Conservation (phyloP, 2,797 vertebrate species). For the Coregonus ussuriensis region DNA sequence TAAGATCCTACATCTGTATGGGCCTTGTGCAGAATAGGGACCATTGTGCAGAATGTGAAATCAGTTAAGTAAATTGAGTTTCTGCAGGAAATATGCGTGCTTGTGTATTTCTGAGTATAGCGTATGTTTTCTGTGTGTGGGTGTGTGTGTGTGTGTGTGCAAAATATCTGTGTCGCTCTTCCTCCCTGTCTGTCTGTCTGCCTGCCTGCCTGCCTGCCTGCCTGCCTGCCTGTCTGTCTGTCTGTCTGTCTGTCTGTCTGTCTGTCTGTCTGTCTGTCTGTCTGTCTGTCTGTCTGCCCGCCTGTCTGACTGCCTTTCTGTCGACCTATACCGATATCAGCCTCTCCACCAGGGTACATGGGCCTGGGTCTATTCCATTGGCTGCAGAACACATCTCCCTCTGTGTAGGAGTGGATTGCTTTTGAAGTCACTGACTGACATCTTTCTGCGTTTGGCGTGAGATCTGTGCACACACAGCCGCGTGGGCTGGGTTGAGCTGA, state of each 20-base stretch:
- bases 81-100: too few species aligned
- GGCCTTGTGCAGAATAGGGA: neutral
- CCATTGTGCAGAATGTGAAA: neutral
- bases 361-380: slow-evolving; percentile 9
- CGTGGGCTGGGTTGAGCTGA: slow-evolving; percentile 60
- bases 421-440: slow-evolving; percentile 65
- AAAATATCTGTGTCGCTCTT: neutral
- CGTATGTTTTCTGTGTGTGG: neutral
- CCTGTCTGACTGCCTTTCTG: neutral
- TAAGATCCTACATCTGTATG: neutral
- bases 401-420: slow-evolving; percentile 56
- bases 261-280: neutral
- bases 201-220: too few species aligned
- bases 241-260: too few species aligned
- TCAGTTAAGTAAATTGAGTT: neutral
- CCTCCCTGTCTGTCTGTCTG: neutral
- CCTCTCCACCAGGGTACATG: slow-evolving; percentile 27
- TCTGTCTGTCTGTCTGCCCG: neutral
- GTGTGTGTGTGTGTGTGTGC: slow-evolving; percentile 27
- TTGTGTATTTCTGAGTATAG: neutral
- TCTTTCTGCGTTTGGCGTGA: slow-evolving; percentile 45
- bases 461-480: slow-evolving; percentile 53
- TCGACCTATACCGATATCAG: slow-evolving; percentile 47
- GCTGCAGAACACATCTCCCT: slow-evolving; percentile 37
- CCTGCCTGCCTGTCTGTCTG: neutral